Evolutionary conservation across 1,140 invertebrate species (phyloP), one percentile per base, ranked within the genome.

Genomic region (Dreissena polymorpha): DNA sequence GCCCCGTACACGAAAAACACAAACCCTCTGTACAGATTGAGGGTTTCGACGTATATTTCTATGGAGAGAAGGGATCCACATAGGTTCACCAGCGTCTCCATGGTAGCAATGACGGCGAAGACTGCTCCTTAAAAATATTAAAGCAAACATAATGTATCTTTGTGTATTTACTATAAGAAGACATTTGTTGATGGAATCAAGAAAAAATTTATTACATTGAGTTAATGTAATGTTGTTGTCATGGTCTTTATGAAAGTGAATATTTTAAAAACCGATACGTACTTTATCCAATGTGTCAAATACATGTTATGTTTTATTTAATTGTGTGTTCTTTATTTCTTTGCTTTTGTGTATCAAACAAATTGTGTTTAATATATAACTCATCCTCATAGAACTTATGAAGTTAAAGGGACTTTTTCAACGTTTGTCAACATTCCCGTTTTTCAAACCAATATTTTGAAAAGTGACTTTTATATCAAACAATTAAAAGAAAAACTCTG

Each of bases 1-100:
- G 53, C 79, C n/a, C 29, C 39, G 27, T 73, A 82, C 10, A 82
- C 64, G 53, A 82, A 82, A 60, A 82, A 82, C 21, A 72, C 63
- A 53, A 82, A 73, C 0, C 79, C 79, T 18, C 51, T 8, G 21
- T 82, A 73, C 10, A 74, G 64, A 25, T 25, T 64, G 0, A 82
- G 39, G 16, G 79, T 82, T 14, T 25, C 18, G 5, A 39, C 39
- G 39, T 82, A 74, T 67, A 82, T 82, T 16, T 64, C 79, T 39
- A 73, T 82, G 57, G 69, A 27, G n/a, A 29, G 51, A 12, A 82
- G 60, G 27, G 79, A 74, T n/a, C 70, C 70, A 13, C 70, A 60
- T 0, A 82, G 23, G 51, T 74, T 82, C 10, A 82, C 50, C 10
- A 63, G 27, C 13, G 79, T 67, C 25, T 82, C 79, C 2, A 82